These are phyloP conservation scores for Cliona cf. orientalis DNA, from an alignment of 37 sponge, comb jelly and placozoan genomes.

Conservation along the genomic window DNA sequence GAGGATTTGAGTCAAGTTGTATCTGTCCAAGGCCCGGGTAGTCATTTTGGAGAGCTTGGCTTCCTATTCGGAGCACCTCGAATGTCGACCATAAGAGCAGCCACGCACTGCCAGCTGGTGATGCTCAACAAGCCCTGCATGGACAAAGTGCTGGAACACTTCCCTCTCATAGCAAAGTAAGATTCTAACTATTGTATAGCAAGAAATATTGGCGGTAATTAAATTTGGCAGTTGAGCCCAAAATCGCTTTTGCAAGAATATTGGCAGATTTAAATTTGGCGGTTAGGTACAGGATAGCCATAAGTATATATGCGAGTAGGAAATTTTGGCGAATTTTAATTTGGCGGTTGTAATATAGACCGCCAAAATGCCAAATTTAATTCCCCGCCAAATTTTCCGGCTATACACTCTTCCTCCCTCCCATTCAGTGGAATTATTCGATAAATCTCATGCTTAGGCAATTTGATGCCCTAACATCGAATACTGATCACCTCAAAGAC, in stretches of 20 bases:
- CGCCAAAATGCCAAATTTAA: too few species aligned
- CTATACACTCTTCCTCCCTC: neutral
- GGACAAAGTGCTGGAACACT: slow-evolving; percentile 44
- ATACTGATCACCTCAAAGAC: slow-evolving; percentile 31
- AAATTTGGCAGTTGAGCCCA: too few species aligned
- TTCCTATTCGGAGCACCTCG: slow-evolving; percentile 67
- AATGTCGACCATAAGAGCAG: slow-evolving; percentile 64
- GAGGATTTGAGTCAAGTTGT: slow-evolving; percentile 77
- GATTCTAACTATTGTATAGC: neutral
- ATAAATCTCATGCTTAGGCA: slow-evolving; percentile 7
- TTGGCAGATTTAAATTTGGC: neutral
- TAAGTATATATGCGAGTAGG: too few species aligned
- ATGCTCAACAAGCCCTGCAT: slow-evolving; percentile 55
- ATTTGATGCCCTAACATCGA: slow-evolving; percentile 12
- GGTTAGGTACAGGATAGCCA: too few species aligned
- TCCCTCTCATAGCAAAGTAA: slow-evolving; percentile 66
- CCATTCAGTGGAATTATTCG: too few species aligned
- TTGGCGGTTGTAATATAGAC: neutral
- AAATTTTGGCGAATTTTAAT: too few species aligned
- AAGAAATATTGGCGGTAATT: too few species aligned
- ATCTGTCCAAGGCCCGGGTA: slow-evolving; percentile 51
- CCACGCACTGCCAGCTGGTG: slow-evolving; percentile 74
- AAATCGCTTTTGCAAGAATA: neutral
- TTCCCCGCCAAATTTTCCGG: neutral
- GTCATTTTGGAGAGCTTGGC: slow-evolving; percentile 79